Evolutionary conservation across 1,140 invertebrate genomes (phyloP), one percentile per base, ranked within the genome.

Genomic region (Babylonia areolata): DNA sequence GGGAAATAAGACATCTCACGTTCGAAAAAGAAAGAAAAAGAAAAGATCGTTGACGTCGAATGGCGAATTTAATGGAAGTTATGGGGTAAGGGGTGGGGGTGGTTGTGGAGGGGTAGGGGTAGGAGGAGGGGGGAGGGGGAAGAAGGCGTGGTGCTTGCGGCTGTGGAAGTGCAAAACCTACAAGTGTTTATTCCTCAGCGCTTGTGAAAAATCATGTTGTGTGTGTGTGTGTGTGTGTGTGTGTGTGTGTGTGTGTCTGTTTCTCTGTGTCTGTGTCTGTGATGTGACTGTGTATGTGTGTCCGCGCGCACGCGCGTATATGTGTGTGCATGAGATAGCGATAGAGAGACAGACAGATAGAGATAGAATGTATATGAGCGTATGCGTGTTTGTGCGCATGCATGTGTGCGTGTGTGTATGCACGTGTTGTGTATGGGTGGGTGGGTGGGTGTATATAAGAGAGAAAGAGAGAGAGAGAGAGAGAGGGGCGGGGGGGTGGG

Each of bases 231-330:
- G n/a, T n/a, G n/a, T n/a, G n/a, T n/a, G n/a, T n/a, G n/a, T n/a
- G n/a, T n/a, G n/a, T n/a, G n/a, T n/a, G n/a, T n/a, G n/a, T n/a
- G 64, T 69, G 64, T 69, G 64, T 69, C 9, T 69, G 64, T 69
- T 9, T 78, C 17, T 78, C 11, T 78, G 35, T 78, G 11, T 78
- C 0, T 78, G 12, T 78, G 35, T 78, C 11, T 78, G 77, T 78
- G 35, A 35, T 78, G 35, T 78, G 35, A 37, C 1, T 78, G 35
- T 33, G 35, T 33, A 35, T 42, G 77, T 37, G 77, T 75, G 5
- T 75, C 15, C n/a, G 71, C n/a, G 3, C n/a, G 3, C n/a, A 1
- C n/a, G 71, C n/a, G 71, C 3, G 71, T 3, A 1, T 37, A n/a
- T 6, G 12, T 75, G 71, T 51, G 46, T 51, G 46, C 20, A 17